phyloP scores from a whole-genome alignment of 2,888 invertebrate genomes.

The Drosophila greeni region DNA sequence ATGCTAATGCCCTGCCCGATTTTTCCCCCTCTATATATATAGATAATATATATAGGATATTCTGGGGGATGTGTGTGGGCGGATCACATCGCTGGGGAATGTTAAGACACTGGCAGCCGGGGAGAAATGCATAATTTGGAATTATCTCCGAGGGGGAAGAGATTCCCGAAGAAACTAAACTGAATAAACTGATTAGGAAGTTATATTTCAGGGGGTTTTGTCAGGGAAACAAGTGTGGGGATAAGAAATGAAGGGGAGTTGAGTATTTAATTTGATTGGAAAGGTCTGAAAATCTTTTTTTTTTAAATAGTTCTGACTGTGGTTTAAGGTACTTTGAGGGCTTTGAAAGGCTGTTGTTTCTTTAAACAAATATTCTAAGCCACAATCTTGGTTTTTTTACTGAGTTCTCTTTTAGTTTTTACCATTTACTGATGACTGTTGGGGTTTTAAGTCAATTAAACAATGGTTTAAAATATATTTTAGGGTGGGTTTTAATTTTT shows the following conservation, averaged over 20 bases:
- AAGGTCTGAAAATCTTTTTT: not conserved
- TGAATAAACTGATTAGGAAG: not conserved
- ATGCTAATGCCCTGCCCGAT: conserved; percentile 37
- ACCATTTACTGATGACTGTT: no score
- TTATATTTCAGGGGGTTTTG: not conserved
- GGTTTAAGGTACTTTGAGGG: no score
- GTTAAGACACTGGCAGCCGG: conserved; percentile 15
- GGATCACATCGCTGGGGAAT: conserved; percentile 5
- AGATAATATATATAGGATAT: not conserved
- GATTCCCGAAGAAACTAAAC: conserved; percentile 2
- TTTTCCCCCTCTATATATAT: not conserved
- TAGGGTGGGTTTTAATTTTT: no score
- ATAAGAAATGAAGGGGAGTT: not conserved
- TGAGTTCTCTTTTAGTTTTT: no score
- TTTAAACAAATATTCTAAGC: not conserved
- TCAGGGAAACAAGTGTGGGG: not conserved
- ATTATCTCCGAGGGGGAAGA: conserved; percentile 1
- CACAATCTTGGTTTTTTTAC: not conserved
- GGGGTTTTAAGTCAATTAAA: no score
- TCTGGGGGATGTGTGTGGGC: conserved; percentile 1
- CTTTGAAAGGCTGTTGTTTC: not conserved
- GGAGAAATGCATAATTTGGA: conserved; percentile 20
- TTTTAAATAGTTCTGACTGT: not conserved
- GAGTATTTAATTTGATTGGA: not conserved
- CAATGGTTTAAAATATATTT: no score